Percentiles rank a stretch among this genome's conserved stretches.
phyloP scores from a whole-genome alignment of 1,140 invertebrate genomes.

The Drosophila parabipectinata region DNA sequence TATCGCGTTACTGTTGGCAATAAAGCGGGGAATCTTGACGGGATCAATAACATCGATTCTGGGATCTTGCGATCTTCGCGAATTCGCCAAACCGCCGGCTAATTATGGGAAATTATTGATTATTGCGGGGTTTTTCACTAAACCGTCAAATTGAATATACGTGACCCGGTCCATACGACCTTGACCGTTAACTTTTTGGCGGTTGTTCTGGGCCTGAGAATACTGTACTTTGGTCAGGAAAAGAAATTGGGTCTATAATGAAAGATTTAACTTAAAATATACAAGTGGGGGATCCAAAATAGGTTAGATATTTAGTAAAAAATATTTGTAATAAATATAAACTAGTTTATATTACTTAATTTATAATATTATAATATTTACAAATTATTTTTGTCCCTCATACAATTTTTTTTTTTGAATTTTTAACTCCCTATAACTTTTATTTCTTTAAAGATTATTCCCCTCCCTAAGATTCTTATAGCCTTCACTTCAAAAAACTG shows the following conservation, averaged over 20 bases:
- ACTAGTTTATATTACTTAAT: too few species aligned
- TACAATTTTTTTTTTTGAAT: too few species aligned
- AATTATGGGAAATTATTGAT: constrained; percentile 79
- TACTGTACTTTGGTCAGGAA: background rate
- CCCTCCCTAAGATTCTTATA: too few species aligned
- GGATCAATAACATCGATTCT: constrained; percentile 1
- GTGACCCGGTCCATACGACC: constrained; percentile 60
- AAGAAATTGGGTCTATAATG: background rate
- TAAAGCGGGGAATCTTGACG: constrained; percentile 41
- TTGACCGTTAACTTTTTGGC: constrained; percentile 52
- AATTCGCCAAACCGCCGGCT: constrained; percentile 44
- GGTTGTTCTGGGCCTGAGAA: constrained; percentile 12
- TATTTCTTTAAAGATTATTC: too few species aligned
- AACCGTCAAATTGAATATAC: constrained; percentile 72
- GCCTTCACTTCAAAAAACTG: too few species aligned
- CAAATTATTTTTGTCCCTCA: too few species aligned
- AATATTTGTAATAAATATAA: too few species aligned
- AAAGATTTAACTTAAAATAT: too few species aligned
- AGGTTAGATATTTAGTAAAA: too few species aligned
- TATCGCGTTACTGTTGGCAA: constrained; percentile 67
- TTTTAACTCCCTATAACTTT: background rate
- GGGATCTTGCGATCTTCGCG: background rate
- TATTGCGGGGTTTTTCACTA: constrained; percentile 74
- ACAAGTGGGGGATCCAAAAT: too few species aligned
- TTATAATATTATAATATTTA: too few species aligned